Conservation (phyloP, 2,888 invertebrate species). For the Ceratothoa steindachneri region DNA sequence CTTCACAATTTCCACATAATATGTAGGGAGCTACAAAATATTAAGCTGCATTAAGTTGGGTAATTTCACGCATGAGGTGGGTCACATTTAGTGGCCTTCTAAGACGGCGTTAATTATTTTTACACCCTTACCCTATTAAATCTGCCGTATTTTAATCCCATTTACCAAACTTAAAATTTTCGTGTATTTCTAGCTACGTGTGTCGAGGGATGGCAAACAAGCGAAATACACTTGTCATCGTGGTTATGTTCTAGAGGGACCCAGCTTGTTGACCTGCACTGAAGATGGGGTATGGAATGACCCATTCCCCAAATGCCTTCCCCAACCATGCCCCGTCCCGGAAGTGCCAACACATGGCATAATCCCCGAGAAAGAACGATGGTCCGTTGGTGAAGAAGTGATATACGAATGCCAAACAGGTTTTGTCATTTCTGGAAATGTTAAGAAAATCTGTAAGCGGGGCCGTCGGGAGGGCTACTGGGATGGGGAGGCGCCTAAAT, state of each 20-base stretch:
- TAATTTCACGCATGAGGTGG: no score
- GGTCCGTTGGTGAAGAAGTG: conserved; percentile 32
- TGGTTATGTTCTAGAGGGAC: conserved; percentile 36
- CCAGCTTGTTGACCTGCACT: conserved; percentile 27
- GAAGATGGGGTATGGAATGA: conserved; percentile 32
- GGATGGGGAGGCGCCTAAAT: conserved; percentile 51
- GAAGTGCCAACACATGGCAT: conserved; percentile 20
- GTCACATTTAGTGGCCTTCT: no score
- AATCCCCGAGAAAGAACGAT: conserved; percentile 22
- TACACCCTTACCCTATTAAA: no score
- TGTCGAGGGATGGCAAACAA: conserved; percentile 22
- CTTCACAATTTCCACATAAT: no score
- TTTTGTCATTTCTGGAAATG: conserved; percentile 16
- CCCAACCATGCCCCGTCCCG: conserved; percentile 31
- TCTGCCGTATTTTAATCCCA: no score
- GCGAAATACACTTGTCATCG: conserved; percentile 35
- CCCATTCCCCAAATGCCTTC: conserved; percentile 31
- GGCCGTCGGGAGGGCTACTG: conserved; percentile 51
- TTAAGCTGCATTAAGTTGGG: no score
- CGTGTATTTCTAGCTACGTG: conserved; percentile 34
- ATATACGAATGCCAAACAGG: conserved; percentile 35
- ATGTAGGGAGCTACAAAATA: no score
- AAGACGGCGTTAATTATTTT: no score
- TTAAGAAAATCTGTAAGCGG: conserved; percentile 14
- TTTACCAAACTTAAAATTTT: no score